A percentile compares a stretch with the other conserved stretches of the same genome.
Evolutionary conservation across 2,113 vertebrate species (phyloP).

Genomic region (Cercopithecus mona): DNA sequence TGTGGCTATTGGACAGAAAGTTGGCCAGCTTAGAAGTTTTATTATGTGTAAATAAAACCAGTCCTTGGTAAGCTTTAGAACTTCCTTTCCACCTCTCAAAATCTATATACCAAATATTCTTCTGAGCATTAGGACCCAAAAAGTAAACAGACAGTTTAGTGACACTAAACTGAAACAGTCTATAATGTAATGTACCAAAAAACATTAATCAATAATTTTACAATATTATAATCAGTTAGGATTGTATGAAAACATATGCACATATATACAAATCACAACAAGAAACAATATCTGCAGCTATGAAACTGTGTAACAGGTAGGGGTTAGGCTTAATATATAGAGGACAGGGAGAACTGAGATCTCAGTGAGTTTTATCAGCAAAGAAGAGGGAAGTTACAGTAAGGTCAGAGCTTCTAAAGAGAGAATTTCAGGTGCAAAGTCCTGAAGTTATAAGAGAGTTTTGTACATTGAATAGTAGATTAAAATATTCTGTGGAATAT

Average conservation of each 20-base stretch:
- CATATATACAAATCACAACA: background rate
- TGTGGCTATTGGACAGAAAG: background rate
- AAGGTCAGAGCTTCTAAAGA: background rate
- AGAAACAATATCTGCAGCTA: background rate
- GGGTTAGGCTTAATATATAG: background rate
- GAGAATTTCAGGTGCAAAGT: background rate
- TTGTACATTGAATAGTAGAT: background rate
- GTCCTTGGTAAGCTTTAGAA: background rate
- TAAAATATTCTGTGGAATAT: background rate
- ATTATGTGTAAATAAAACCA: background rate
- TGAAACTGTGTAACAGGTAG: background rate
- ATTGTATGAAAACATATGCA: background rate
- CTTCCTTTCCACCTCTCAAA: background rate
- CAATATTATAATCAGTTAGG: background rate
- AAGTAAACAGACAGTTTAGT: background rate
- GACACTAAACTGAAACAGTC: background rate
- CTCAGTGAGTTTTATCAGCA: background rate
- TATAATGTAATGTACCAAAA: background rate
- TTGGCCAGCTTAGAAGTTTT: background rate
- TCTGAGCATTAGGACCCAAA: background rate
- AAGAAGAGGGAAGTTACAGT: background rate
- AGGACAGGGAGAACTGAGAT: background rate
- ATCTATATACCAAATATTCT: background rate
- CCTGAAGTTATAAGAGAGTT: background rate
- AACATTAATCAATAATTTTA: background rate